Base-by-base conservation (phyloP, 2,888 invertebrate species). In the Metacarcinus magister region DNA sequence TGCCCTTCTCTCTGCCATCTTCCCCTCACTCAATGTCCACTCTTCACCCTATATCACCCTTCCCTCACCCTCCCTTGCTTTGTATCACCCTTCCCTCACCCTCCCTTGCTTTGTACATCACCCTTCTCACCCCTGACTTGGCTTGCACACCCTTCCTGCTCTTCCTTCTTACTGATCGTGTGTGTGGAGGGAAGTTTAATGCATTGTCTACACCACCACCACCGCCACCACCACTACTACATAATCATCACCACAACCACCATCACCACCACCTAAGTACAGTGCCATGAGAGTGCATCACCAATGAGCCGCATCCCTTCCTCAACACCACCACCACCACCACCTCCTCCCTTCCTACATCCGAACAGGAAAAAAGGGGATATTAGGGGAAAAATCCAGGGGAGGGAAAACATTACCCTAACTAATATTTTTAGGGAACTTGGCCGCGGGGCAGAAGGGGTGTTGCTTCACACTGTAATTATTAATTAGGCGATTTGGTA, bases 401-500 rank as follows among this genome's bases (percentile, higher is more conserved):
- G 44, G 46, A 23, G 32, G 46, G 46, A 44, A 91, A 91, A 91
- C 43, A 91, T 82, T 82, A 82, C 82, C 82, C 82, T 82, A 54
- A 93, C 60, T 54, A 43, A 60, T 93, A 93, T 93, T 28, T 93
- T 54, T 67, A 48, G 93, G 93, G n/a, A 60, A 67, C 48, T 67
- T 32, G 93, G 54, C 32, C 92, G 32, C 13, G 93, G 32, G 93
- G 39, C 93, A 60, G 67, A 60, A 60, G 60, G 93, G 43, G 46
- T 93, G 67, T 93, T 60, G 93, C 60, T 93, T 82, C 60, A 46
- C 60, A 75, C 75, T 75, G 93, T 93, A 75, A 93, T 93, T 93
- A 93, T 93, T 93, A 93, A 93, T 93, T 75, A 67, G 93, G 32
- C 93, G 93, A 93, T 75, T 93, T 93, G 93, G 93, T 93, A 93